Evolutionary conservation across 2,797 vertebrate species (phyloP), one percentile per base, ranked within the genome.

Genomic region (Agapornis canus): DNA sequence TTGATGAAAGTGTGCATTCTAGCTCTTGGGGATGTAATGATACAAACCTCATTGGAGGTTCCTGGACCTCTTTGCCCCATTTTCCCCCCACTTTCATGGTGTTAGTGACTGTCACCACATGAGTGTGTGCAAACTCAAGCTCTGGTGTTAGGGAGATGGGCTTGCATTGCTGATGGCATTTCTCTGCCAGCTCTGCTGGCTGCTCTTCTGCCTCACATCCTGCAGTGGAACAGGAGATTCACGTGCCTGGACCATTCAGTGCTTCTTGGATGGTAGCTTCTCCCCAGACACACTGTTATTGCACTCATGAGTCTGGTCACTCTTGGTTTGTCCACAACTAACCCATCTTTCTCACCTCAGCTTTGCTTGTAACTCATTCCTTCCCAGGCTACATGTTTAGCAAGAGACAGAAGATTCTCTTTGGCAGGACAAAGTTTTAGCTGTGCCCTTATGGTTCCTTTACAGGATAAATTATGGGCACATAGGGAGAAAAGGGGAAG

Each of bases 181-280:
- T 87, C n/a, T 85, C 11, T 4, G 3, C 35, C 26, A 48, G 65
- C 35, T 78, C 37, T 4, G n/a, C 35, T 9, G 4, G 7, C 68
- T 85, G 48, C 32, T 73, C 27, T 79, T 71, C 31, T 83, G 27
- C n/a, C 14, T 82, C 6, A 4, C 1, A 3, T 10, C 10, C 26
- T 37, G 6, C 1, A 3, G 49, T 7, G n/a, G 42, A 32, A 40
- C 0, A 1, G n/a, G 54, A 64, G 15, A 35, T 37, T 66, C 25
- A 43, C 56, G 57, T 21, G 4, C 42, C 32, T 52, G 0, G 1
- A 11, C 26, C 1, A 2, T 42, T n/a, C 2, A 0, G 31, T 32
- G 37, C 42, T 47, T 40, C 5, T 14, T 56, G 47, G 7, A 29
- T 39, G 48, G 47, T 18, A 56, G 23, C 29, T 77, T 88, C 61